Evolutionary conservation across 2,888 invertebrate genomes (phyloP), one percentile per base, ranked within the genome.

Genomic region (Drosophila putrida): DNA sequence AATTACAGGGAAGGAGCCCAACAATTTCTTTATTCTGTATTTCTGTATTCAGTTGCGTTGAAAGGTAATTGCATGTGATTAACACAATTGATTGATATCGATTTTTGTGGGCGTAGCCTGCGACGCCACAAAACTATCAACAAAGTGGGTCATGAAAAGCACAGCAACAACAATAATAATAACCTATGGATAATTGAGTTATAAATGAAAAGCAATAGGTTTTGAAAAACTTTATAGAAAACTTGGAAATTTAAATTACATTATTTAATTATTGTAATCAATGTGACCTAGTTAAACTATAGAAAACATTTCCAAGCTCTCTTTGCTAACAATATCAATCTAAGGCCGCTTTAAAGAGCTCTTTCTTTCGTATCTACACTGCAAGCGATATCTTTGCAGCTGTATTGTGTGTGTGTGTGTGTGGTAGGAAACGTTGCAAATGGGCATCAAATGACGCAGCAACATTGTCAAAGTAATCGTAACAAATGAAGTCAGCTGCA

Each of bases 391-490:
- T 35, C 66, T 54, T 61, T 31, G 31, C 49, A 43, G 43, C 13
- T 57, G 58, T 60, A 13, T 49, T 10, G 25, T 25, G 35, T 35
- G 35, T 15, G 35, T 35, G 35, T 15, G 63, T 33, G 39, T 50
- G 25, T 51, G 60, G 35, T 43, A 69, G 61, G 65, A 47, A 71
- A 62, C 71, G 13, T 70, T 64, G 65, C 79, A 84, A 85, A 83
- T 79, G 82, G 75, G 79, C 82, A 78, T 79, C 78, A 81, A 82
- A 84, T 84, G 85, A 83, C 80, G 83, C 81, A 72, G 83, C 83
- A 84, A 81, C 80, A 84, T 83, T 85, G 84, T 78, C 84, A 85
- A 84, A 82, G 85, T 82, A 86, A 85, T 84, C 72, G 84, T 75
- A 84, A 85, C 81, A 84, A 85, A 86, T 84, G 87, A 86, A 85